Evolutionary conservation across 2,113 vertebrate species (phyloP), one percentile per base, ranked within the genome.

Genomic region (Salvelinus alpinus): DNA sequence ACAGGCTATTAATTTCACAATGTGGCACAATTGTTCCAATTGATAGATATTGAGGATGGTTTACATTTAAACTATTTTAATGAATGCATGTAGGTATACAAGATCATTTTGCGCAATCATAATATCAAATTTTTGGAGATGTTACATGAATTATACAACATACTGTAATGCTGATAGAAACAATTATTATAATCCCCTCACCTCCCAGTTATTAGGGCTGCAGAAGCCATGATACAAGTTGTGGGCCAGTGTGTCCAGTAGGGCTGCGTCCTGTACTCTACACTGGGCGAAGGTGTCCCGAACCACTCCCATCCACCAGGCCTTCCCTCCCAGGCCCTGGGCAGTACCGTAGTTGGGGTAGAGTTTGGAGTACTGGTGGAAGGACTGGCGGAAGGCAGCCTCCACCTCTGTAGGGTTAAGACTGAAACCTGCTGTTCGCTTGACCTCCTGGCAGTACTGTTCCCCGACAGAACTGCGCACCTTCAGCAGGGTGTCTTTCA

Each of bases 401-500:
- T 86, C 71, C 2, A 99, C 90, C 3, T 90, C 82, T 1, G 62
- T 76, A 0, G 94, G 84, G 72, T 84, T 85, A 64, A 96, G 88
- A 64, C 12, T 83, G 22, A 99, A 38, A 1, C 97, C 96, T 0
- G 86, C 84, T 12, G 38, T 44, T 12, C 82, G 89, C 70, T 31
- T 83, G 11, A 96, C 96, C 83, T 92, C 95, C 3, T 85, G 84
- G 1, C 94, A 94, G 29, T 98, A 99, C 60, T 95, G 94, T 64
- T 94, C 87, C 0, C 95, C 96, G 0, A 97, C 89, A 0, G 97
- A 94, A 1, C 14, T 74, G 44, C 95, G 94, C 77, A 97, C 91
- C 78, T 92, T 94, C 70, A 99, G 86, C 69, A 99, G 87, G 0
- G 97, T 99, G 89, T 97, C 96, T 73, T 95, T 97, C 79, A 97